Base-by-base conservation (phyloP, 2,113 vertebrate genomes). In the Urocolius indicus region DNA sequence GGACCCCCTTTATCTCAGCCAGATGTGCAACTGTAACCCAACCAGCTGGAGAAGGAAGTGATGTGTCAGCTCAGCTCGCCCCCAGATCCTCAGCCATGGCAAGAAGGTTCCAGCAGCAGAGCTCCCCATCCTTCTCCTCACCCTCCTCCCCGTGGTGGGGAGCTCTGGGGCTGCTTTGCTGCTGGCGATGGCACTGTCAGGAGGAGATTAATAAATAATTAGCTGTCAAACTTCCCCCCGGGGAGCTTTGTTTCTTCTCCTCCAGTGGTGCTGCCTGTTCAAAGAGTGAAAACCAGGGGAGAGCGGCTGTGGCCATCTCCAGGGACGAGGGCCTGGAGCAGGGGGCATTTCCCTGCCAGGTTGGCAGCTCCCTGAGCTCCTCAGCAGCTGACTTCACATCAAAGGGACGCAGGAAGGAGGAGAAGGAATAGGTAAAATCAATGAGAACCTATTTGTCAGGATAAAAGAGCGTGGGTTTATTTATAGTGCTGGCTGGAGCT, bases 351-450 rank as follows among this genome's bases (percentile, higher is more conserved):
- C 83, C 72, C 61, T 2, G 0, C 66, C 21, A 19, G 63, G 54
- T 79, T 87, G 58, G 66, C 2, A 0, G 72, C 55, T 95, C 79
- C 63, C 67, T 12, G 13, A 3, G 75, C 75, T 93, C 68, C 51
- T 95, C 93, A 4, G 29, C 82, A 80, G 87, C 73, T 90, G 84
- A 87, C 58, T 95, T 93, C 91, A 90, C 63, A 14, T 92, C 95
- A 94, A 87, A 96, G 85, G 34, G 78, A 78, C 3, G 2, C 6
- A 41, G 16, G 41, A 83, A 41, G 41, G 46, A 85, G 62, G 86
- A 68, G 48, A 61, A 82, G 63, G 91, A 92, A 94, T 65, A 84
- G 80, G 93, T 90, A 95, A 94, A 97, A 97, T 96, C 97, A 74
- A 92, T 94, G 80, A 95, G 87, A 95, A 84, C 88, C 92, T 87